Base-by-base conservation (phyloP, 1,140 invertebrate genomes). In the Drosophila serrata region DNA sequence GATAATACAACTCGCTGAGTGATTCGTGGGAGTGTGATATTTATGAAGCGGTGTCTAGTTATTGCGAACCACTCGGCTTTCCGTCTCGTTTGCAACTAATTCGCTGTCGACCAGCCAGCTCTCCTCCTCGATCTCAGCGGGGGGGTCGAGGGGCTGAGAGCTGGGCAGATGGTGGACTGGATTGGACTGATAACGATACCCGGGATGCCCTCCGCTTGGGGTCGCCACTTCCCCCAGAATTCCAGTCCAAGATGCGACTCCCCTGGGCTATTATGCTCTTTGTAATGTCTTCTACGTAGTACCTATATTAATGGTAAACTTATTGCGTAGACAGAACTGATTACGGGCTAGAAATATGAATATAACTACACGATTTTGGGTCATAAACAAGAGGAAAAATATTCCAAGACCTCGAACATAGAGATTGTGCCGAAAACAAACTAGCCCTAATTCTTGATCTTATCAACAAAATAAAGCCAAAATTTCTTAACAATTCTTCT, bases 21-120 rank as follows among this genome's bases (percentile, higher is more conserved):
- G 53, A 31, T 27, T 31, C n/a, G n/a, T n/a, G n/a, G 17, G 13
- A 8, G 7, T 35, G 49, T 31, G 27, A 6, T 39, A 5, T 5
- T 39, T 55, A 15, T 35, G 7, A 22, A 43, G 39, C 39, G 46
- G 1, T 15, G 17, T 31, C 29, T 40, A 15, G 42, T 12, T 8
- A 24, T 39, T 4, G 19, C 27, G 43, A 72, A 74, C 81, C 63
- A 74, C 65, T 81, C 78, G 33, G 67, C 40, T 68, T 45, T 65
- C 48, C 33, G 22, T 24, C 58, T 75, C 42, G 42, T 22, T 64
- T 63, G n/a, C 69, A 63, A 75, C 70, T 75, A 75, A 64, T 51
- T 57, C 43, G 17, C 35, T 17, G 8, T 43, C 61, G 17, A 45
- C 19, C 51, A 15, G 51, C 19, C 19, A 31, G 51, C 51, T 37